phyloP scores from a whole-genome alignment of 2,888 invertebrate genomes.

The Pseudanteris insignis region DNA sequence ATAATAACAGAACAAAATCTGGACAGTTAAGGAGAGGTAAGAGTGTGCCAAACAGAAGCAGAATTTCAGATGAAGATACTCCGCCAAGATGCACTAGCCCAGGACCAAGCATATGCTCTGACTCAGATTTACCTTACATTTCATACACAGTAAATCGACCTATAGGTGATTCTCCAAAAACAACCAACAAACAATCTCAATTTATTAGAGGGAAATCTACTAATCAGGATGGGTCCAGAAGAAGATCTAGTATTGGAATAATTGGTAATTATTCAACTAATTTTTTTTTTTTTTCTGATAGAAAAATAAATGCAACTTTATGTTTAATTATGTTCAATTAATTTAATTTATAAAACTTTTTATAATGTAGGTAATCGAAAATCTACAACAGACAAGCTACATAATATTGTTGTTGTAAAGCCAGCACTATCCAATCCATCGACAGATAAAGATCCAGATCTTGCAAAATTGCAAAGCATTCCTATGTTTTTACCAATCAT shows the following conservation, averaged over 20 bases:
- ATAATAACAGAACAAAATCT: conserved; percentile 49
- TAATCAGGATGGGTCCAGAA: conserved; percentile 53
- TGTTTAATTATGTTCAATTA: too few relatives aligned
- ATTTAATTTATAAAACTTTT: too few relatives aligned
- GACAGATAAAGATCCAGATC: conserved; percentile 79
- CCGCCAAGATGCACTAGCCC: conserved; percentile 83
- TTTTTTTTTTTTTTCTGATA: too few relatives aligned
- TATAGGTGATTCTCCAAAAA: conserved; percentile 89
- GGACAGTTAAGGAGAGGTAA: conserved; percentile 61
- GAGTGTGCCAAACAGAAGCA: conserved; percentile 62
- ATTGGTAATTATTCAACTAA: conserved; percentile 18
- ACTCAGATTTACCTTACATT: conserved; percentile 89
- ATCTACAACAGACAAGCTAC: conserved; percentile 64
- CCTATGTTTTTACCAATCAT: conserved; percentile 94
- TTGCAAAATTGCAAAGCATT: conserved; percentile 78
- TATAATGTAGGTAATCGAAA: conserved; percentile 47
- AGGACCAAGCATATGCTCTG: conserved; percentile 87
- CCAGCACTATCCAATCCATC: conserved; percentile 72
- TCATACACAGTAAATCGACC: conserved; percentile 90
- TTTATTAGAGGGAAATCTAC: conserved; percentile 59
- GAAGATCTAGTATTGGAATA: conserved; percentile 54
- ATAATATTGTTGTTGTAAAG: conserved; percentile 84
- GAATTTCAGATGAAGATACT: conserved; percentile 57
- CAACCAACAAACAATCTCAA: conserved; percentile 71
- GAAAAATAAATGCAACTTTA: too few relatives aligned